These are phyloP conservation scores for Blastomussa wellsi DNA, from an alignment of 92 coral and sea anemone species.

Conservation along the genomic window DNA sequence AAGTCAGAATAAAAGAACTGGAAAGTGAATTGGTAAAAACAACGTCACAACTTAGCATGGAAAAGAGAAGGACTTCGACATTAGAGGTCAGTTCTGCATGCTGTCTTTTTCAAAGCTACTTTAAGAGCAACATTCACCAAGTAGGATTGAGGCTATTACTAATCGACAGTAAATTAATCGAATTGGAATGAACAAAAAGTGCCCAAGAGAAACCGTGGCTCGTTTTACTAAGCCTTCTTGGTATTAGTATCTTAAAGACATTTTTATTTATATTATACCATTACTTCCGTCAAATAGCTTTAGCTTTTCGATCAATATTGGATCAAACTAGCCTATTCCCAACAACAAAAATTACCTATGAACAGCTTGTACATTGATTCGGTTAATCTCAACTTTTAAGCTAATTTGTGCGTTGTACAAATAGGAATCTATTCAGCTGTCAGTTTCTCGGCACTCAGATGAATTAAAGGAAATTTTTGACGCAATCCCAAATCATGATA, in stretches of 20 bases:
- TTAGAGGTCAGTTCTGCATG: conserved; percentile 68
- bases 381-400: neutral
- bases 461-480: conserved; percentile 91
- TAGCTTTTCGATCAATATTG: too few species aligned
- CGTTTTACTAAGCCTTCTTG: too few species aligned
- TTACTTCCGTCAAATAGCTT: too few species aligned
- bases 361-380: neutral
- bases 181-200: too few species aligned
- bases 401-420: neutral
- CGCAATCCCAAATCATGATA: conserved; percentile 71
- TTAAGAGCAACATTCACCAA: neutral
- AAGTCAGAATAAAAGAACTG: conserved; percentile 78
- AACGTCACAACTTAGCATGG: conserved; percentile 68
- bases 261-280: too few species aligned
- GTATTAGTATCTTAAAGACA: too few species aligned
- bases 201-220: too few species aligned
- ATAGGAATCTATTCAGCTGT: conserved; percentile 93
- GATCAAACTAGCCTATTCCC: too few species aligned
- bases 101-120: neutral
- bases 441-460: conserved; percentile 85
- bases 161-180: neutral
- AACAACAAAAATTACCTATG: too few species aligned
- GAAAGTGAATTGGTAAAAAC: conserved; percentile 76
- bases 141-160: neutral
- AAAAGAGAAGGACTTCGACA: conserved; percentile 74